Percentiles rank a stretch among this genome's conserved stretches.
phyloP scores from a whole-genome alignment of 2,797 vertebrate species.

The Sarcoramphus papa region DNA sequence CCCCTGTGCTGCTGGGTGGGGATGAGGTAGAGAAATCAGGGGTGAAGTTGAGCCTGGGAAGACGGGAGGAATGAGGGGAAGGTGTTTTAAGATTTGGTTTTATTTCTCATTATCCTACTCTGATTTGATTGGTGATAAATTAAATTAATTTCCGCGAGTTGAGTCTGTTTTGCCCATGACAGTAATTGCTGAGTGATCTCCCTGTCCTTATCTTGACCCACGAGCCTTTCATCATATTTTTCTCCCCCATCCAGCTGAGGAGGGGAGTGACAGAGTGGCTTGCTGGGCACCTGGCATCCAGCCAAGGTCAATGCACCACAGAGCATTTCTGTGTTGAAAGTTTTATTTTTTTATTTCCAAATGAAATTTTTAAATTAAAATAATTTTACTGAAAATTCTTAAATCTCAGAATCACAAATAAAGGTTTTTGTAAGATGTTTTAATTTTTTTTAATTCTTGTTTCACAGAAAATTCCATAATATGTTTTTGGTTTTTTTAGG shows the following conservation, averaged over 20 bases:
- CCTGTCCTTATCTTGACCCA: background rate
- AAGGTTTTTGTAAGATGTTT: background rate
- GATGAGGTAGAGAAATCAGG: background rate
- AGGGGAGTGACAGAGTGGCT: background rate
- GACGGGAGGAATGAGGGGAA: background rate
- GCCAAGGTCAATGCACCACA: background rate
- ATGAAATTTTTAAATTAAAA: background rate
- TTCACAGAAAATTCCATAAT: background rate
- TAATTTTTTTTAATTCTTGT: background rate
- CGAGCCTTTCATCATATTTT: background rate
- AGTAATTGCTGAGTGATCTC: background rate
- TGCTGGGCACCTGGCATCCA: background rate
- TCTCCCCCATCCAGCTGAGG: background rate
- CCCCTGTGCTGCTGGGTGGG: rapidly evolving
- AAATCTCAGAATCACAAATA: background rate
- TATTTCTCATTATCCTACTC: background rate
- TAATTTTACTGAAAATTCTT: background rate
- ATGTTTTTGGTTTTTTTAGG: background rate
- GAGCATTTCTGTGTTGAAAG: background rate
- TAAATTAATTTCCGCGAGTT: background rate
- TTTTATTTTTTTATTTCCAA: background rate
- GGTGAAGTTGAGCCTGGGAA: background rate
- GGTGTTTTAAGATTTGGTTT: background rate
- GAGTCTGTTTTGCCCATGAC: background rate
- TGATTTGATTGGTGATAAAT: background rate